Base-by-base conservation (phyloP, 2,888 invertebrate species). In the Tetropium fuscum region DNA sequence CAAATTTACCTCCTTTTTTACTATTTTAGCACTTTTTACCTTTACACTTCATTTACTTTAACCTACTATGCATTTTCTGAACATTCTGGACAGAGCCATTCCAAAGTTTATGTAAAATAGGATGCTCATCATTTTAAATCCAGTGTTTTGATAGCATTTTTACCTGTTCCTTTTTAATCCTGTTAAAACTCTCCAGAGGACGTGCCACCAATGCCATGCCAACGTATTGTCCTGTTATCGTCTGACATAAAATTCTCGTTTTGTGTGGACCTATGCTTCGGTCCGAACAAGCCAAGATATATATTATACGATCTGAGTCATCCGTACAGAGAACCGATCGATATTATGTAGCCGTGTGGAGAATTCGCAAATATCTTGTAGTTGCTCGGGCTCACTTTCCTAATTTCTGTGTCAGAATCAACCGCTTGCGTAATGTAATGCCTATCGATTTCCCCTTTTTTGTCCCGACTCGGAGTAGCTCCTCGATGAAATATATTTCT, bases 361-460 rank as follows among this genome's bases (percentile, higher is more conserved):
- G 69, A 72, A 71, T 72, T 64, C 65, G 68, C 55, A 63, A 60
- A 62, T 61, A 64, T 64, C 64, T 62, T 56, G 45, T 15, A 22
- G 19, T 53, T 36, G 55, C 36, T 55, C 59, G 66, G 69, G 69
- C 66, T 69, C 63, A 71, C 70, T 74, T 66, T 71, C 70, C 69
- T 69, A 70, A 69, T 72, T 74, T 73, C 71, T 66, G 68, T 61
- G 66, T n/a, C n/a, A 63, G 68, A 68, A 47, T 53, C 71, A 73
- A 70, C 68, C 72, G 63, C 71, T 73, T 69, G 72, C 71, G 72
- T 73, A 72, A 72, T 71, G 72, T 73, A 72, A 71, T 71, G 66
- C 55, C 60, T 69, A 71, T 74, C 63, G 70, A 73, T 73, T 69
- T 68, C 58, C 45, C 58, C 57, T 62, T 63, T 65, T 66, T 63